A percentile compares a stretch with the other conserved stretches of the same genome.
Conservation (phyloP, 1,140 invertebrate species). For the Dreissena polymorpha region DNA sequence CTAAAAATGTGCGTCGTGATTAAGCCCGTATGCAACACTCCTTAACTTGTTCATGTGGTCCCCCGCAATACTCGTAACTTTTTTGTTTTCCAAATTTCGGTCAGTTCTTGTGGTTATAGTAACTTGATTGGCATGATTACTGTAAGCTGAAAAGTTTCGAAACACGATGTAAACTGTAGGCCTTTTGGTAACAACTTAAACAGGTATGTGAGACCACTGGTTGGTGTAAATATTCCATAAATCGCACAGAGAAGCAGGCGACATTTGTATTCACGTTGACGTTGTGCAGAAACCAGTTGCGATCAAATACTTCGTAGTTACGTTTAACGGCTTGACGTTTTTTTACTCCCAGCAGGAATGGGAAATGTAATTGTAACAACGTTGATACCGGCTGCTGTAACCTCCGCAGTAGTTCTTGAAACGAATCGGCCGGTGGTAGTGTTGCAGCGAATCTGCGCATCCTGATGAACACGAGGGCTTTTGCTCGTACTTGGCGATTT, state of each 20-base stretch:
- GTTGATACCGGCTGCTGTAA: slow-evolving; percentile 5
- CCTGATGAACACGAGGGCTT: slow-evolving; percentile 62
- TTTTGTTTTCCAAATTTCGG: slow-evolving; percentile 25
- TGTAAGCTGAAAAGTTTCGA: slow-evolving; percentile 61
- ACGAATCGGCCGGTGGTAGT: slow-evolving; percentile 43
- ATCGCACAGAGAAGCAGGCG: not conserved
- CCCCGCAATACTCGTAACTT: slow-evolving; percentile 52
- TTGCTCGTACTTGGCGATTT: slow-evolving; percentile 61
- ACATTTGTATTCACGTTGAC: not conserved
- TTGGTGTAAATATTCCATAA: not conserved
- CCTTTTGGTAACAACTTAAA: slow-evolving; percentile 66
- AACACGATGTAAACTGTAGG: slow-evolving; percentile 61
- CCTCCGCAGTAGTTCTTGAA: slow-evolving; percentile 31
- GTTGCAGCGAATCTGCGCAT: slow-evolving; percentile 66
- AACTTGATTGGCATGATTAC: slow-evolving; percentile 44
- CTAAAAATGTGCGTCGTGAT: slow-evolving; percentile 67
- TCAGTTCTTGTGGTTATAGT: slow-evolving; percentile 46
- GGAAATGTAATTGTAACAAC: not conserved
- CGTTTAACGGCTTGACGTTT: not conserved
- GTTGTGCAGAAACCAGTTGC: slow-evolving; percentile 18
- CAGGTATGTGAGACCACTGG: slow-evolving; percentile 63
- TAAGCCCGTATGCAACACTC: slow-evolving; percentile 66
- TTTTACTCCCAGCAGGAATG: not conserved
- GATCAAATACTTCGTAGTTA: slow-evolving; percentile 8
- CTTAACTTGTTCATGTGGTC: slow-evolving; percentile 57